Percentiles rank a stretch among this genome's conserved stretches.
Conservation (phyloP, 2,888 invertebrate species). For the Leptopilina myrica region DNA sequence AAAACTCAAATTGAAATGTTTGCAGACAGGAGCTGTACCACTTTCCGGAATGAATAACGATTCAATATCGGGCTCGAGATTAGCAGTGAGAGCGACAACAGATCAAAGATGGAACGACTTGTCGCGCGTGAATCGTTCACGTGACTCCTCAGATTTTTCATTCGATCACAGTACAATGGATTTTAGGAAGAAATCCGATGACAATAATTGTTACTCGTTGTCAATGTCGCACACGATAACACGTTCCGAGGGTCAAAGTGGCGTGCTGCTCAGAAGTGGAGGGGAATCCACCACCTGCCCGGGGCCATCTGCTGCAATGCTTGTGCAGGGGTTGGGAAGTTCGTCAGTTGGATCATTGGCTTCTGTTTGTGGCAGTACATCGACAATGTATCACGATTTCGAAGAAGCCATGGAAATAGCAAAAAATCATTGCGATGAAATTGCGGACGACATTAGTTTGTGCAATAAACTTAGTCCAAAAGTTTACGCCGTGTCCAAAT, state of each 20-base stretch:
- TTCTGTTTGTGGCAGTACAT: constrained; percentile 34
- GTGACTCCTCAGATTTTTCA: constrained; percentile 15
- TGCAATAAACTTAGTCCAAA: constrained; percentile 82
- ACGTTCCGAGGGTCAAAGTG: constrained; percentile 57
- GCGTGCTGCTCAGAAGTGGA: constrained; percentile 59
- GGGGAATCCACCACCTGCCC: constrained; percentile 69
- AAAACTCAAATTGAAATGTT: neutral
- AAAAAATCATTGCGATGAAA: constrained; percentile 47
- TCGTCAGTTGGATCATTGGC: constrained; percentile 40
- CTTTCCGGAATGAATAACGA: constrained; percentile 62
- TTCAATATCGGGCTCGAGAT: constrained; percentile 68
- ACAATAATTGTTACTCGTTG: constrained; percentile 10
- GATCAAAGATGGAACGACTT: constrained; percentile 76
- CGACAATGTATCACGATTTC: constrained; percentile 45
- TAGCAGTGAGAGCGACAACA: constrained; percentile 84
- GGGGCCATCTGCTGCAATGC: constrained; percentile 66
- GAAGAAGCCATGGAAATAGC: constrained; percentile 53
- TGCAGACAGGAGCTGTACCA: constrained; percentile 57
- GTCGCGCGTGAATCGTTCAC: constrained; percentile 3
- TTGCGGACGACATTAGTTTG: constrained; percentile 42
- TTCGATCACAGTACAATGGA: constrained; percentile 12
- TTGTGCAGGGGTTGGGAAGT: constrained; percentile 56
- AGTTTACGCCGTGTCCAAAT: constrained; percentile 76
- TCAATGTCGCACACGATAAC: constrained; percentile 42
- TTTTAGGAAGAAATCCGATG: constrained; percentile 24